Conservation (phyloP, 2,797 vertebrate species). For the Eutrigla gurnardus region DNA sequence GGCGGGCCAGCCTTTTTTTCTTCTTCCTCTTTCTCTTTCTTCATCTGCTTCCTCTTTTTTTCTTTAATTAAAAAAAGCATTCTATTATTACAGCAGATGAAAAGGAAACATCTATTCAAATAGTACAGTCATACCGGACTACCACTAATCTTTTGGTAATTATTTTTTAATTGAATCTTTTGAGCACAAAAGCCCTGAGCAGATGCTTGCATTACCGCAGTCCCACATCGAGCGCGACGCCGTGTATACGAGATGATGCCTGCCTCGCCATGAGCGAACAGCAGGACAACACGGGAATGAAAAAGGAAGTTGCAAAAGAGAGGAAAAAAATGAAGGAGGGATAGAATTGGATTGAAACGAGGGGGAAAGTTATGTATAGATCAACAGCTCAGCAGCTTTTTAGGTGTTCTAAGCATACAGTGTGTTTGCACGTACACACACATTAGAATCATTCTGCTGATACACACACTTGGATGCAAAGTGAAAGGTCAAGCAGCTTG, state of each 20-base stretch:
- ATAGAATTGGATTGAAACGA: constrained; percentile 23
- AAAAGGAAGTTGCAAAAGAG: constrained; percentile 22
- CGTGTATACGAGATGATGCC: constrained; percentile 80
- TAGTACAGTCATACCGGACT: constrained; percentile 87
- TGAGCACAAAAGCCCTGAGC: constrained; percentile 89
- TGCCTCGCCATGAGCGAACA: constrained; percentile 63
- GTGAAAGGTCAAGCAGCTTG: constrained; percentile 68
- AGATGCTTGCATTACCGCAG: constrained; percentile 85
- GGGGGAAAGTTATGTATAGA: constrained; percentile 66
- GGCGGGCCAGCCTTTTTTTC: constrained; percentile 71
- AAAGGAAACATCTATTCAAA: constrained; percentile 91
- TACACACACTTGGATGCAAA: constrained; percentile 50
- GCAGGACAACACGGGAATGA: constrained; percentile 59
- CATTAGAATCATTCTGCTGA: constrained; percentile 65
- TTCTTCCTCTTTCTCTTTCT: constrained; percentile 66
- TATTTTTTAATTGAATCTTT: constrained; percentile 94
- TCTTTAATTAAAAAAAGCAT: constrained; percentile 89
- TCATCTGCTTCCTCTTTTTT: constrained; percentile 70
- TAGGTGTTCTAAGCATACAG: constrained; percentile 43
- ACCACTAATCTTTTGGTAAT: constrained; percentile 91
- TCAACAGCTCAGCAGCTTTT: constrained; percentile 73
- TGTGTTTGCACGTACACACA: background rate
- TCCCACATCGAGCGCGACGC: constrained; percentile 75
- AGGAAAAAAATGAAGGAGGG: constrained; percentile 38
- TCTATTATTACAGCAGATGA: constrained; percentile 90